phyloP scores from a whole-genome alignment of 2,888 invertebrate genomes.

The Ophion costatus region DNA sequence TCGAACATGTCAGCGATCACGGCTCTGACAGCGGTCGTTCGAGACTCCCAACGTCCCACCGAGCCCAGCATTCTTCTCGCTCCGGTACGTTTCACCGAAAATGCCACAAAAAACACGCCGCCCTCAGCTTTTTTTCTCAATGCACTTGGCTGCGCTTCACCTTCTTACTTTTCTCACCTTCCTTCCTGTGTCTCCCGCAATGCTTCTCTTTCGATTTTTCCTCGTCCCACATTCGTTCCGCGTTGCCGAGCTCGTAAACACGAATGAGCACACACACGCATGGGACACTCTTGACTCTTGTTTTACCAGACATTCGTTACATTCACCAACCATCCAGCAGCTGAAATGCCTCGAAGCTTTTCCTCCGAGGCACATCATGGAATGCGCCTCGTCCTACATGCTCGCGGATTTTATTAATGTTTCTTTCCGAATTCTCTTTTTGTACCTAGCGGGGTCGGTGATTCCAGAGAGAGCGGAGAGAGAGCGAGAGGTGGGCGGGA shows the following conservation, averaged over 20 bases:
- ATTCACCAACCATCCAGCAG: conserved; percentile 37
- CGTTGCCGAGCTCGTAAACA: conserved; percentile 45
- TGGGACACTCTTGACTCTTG: conserved; percentile 33
- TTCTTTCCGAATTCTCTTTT: conserved; percentile 41
- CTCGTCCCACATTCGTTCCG: conserved; percentile 37
- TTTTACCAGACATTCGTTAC: conserved; percentile 53
- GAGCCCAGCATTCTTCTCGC: conserved; percentile 76
- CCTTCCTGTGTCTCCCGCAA: background rate
- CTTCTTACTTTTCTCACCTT: background rate
- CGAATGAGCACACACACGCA: conserved; percentile 14
- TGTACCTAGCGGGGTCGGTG: background rate
- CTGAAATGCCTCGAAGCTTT: conserved; percentile 57
- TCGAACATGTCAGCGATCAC: conserved; percentile 82
- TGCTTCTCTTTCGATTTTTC: conserved; percentile 12
- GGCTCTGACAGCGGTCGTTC: conserved; percentile 85
- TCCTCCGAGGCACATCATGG: conserved; percentile 30
- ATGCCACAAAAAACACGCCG: background rate
- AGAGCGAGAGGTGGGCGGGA: background rate
- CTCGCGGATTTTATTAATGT: conserved; percentile 55
- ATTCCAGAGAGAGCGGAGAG: too few relatives aligned
- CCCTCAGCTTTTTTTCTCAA: conserved; percentile 9
- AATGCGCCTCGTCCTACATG: conserved; percentile 61
- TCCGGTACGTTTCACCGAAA: conserved; percentile 73
- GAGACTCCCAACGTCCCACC: conserved; percentile 84
- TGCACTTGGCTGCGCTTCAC: background rate